These are phyloP conservation scores for Istiophorus platypterus DNA, from an alignment of 2,113 vertebrate species.

Conservation along the genomic window DNA sequence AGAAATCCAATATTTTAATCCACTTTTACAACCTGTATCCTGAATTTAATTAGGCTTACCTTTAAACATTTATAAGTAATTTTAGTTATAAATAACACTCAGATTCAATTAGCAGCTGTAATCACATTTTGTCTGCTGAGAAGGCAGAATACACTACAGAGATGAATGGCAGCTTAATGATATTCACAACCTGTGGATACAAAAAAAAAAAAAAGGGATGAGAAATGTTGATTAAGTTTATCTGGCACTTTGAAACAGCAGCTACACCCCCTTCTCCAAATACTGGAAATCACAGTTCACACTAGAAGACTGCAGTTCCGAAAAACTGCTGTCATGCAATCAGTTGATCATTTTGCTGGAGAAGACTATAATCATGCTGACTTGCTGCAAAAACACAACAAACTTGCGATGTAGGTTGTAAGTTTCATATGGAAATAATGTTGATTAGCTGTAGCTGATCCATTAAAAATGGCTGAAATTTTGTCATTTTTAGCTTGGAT, in stretches of 20 bases:
- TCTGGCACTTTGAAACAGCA: too few relatives aligned
- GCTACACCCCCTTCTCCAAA: too few relatives aligned
- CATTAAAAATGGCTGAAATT: not conserved
- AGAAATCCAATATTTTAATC: not conserved
- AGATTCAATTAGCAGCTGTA: not conserved
- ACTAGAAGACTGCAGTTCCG: not conserved
- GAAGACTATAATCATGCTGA: too few relatives aligned
- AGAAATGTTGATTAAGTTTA: not conserved
- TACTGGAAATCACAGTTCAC: not conserved
- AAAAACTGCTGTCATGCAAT: not conserved
- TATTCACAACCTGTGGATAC: not conserved
- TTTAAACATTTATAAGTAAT: not conserved
- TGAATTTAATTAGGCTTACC: conserved; percentile 6
- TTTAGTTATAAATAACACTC: conserved; percentile 1
- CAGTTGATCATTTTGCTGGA: too few relatives aligned
- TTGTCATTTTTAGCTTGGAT: not conserved
- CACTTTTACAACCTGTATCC: not conserved
- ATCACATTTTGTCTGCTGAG: not conserved
- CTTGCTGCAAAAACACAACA: too few relatives aligned
- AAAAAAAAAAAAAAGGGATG: not conserved
- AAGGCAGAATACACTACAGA: not conserved
- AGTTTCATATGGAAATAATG: too few relatives aligned
- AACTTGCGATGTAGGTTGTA: too few relatives aligned
- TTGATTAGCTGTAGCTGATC: not conserved
- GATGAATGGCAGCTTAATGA: not conserved